These are phyloP conservation scores for Corythoichthys haematopterus DNA, from an alignment of 2,113 vertebrate genomes.

Conservation along the genomic window DNA sequence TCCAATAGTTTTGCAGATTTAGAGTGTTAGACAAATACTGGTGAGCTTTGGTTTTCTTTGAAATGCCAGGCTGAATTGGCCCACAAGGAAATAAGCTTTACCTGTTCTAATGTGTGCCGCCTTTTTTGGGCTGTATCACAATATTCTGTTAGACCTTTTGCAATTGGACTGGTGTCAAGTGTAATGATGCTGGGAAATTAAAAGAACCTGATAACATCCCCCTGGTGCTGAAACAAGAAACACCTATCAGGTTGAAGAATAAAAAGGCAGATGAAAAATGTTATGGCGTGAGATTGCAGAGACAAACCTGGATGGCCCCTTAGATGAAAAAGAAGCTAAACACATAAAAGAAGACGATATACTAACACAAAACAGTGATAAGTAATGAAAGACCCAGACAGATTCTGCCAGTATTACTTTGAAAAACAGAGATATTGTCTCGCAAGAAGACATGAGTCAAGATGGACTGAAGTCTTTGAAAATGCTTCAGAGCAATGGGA, in stretches of 20 bases:
- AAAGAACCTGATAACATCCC: not conserved
- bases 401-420: not conserved
- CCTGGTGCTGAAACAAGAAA: not conserved
- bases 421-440: not conserved
- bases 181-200: not conserved
- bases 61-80: constrained; percentile 20
- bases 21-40: constrained; percentile 2
- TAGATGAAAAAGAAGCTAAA: not conserved
- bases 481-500: not conserved
- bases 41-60: constrained; percentile 3
- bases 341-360: not conserved
- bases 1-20: constrained; percentile 2
- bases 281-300: not conserved
- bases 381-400: not conserved
- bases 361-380: not conserved
- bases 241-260: not conserved
- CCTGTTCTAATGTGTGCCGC: not conserved
- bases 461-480: not conserved
- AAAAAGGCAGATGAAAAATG: not conserved
- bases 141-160: not conserved
- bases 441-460: not conserved
- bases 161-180: not conserved
- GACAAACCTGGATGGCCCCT: not conserved
- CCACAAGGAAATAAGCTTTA: not conserved
- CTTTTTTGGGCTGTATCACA: not conserved